phyloP scores from a whole-genome alignment of 2,888 invertebrate species.

The Pyrocoelia pectoralis region DNA sequence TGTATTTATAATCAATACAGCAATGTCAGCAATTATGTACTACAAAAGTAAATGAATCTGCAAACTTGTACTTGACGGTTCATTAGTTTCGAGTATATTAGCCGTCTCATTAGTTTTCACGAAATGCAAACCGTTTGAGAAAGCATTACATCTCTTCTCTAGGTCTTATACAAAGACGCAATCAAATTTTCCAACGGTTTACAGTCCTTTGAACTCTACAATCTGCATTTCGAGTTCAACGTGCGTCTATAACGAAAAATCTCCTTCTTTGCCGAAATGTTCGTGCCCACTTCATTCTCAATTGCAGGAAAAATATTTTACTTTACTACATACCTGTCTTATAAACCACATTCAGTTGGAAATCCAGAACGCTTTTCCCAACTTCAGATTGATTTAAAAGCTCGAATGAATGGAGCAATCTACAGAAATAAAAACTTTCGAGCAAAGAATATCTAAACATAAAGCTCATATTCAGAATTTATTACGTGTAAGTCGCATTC shows the following conservation, averaged over 20 bases:
- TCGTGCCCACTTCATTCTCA: conserved; percentile 20
- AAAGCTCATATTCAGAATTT: conserved; percentile 1
- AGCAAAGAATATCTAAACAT: not conserved
- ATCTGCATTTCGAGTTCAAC: conserved; percentile 28
- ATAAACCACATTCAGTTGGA: conserved; percentile 13
- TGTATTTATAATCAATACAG: conserved; percentile 6
- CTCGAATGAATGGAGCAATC: conserved; percentile 11
- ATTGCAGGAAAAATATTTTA: conserved; percentile 19
- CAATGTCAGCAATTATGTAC: conserved; percentile 5
- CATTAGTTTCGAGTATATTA: conserved; percentile 28
- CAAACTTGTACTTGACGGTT: conserved; percentile 26
- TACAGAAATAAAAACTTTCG: not conserved
- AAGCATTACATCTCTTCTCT: conserved; percentile 26
- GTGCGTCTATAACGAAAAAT: conserved; percentile 28
- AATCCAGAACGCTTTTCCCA: conserved; percentile 9
- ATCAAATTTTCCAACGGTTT: conserved; percentile 31
- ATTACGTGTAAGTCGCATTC: not conserved
- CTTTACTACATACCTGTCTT: conserved; percentile 16
- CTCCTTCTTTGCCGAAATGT: conserved; percentile 16
- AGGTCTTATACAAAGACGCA: conserved; percentile 25
- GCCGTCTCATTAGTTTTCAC: conserved; percentile 32
- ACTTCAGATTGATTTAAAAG: conserved; percentile 12
- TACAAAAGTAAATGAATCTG: conserved; percentile 22
- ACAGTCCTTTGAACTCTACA: conserved; percentile 22
- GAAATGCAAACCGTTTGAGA: conserved; percentile 29